Base-by-base conservation (phyloP, 2,888 invertebrate genomes). In the Branchellion lobata region DNA sequence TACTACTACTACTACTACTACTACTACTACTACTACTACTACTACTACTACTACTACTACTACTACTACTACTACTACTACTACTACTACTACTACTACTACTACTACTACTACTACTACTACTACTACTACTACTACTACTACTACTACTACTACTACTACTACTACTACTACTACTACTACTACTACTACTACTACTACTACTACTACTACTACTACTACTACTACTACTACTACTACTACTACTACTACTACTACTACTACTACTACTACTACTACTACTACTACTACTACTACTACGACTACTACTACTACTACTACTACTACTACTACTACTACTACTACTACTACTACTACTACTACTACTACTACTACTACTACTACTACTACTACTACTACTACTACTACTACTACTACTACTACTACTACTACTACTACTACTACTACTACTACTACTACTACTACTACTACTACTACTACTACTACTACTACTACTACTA, bases 1-100 rank as follows among this genome's bases (percentile, higher is more conserved):
- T 65, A 11, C 65, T 65, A 65, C 65, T 65, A 21, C 65, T 65
- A 65, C 65, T 65, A 65, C 65, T 65, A 65, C 65, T 65, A 65
- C 65, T 65, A 65, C 65, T 65, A 65, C 65, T 65, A 65, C 65
- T 65, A 65, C 65, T 65, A 65, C 65, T 65, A 65, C 65, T 65
- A 65, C 65, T 65, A 65, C 65, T 65, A 65, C 65, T 65, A 65
- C 65, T 65, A 65, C 65, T 65, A 65, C 65, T 65, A 65, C 65
- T 65, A 65, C 65, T 65, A 65, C 65, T 65, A 65, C 65, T 65
- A 65, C 65, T 65, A 65, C 65, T 65, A 65, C 65, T 65, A 65
- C 65, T 65, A 65, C 65, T 65, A 21, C 65, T 65, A 65, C 65
- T 65, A 65, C 65, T 65, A 65, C 65, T 65, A 65, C 65, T 65